phyloP scores from a whole-genome alignment of 2,797 vertebrate species.

The Muscicapa comitata region DNA sequence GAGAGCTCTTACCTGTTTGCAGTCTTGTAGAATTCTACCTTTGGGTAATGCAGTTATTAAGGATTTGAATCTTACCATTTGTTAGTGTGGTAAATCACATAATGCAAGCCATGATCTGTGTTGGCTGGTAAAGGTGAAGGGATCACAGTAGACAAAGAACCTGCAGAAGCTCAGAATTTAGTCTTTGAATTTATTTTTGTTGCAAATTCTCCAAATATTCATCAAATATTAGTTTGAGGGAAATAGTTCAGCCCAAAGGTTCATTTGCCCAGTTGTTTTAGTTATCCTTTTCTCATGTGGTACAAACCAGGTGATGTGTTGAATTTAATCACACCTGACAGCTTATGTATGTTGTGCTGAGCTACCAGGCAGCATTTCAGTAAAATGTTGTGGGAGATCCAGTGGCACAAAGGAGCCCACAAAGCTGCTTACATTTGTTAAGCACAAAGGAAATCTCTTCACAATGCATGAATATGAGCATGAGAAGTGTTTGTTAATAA shows the following conservation, averaged over 20 bases:
- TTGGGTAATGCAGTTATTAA: background rate
- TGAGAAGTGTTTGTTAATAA: slow-evolving; percentile 5
- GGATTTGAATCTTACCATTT: background rate
- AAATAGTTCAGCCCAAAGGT: background rate
- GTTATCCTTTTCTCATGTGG: background rate
- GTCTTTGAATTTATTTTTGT: background rate
- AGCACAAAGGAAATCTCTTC: background rate
- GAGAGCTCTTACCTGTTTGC: background rate
- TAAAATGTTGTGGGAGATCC: background rate
- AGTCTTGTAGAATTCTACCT: background rate
- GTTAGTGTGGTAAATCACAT: background rate
- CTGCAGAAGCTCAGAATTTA: background rate
- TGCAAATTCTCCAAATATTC: background rate
- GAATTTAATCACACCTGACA: background rate
- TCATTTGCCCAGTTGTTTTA: background rate
- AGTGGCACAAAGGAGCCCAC: background rate
- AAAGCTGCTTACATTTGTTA: background rate
- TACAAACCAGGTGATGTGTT: background rate
- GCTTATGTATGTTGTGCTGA: background rate
- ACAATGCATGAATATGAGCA: background rate
- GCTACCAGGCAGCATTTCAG: background rate
- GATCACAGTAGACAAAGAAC: background rate
- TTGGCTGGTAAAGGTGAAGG: background rate
- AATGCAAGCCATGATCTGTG: background rate
- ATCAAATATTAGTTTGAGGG: background rate